Conservation (phyloP, 2,113 vertebrate genomes). For the Microcebus lehilahytsara region DNA sequence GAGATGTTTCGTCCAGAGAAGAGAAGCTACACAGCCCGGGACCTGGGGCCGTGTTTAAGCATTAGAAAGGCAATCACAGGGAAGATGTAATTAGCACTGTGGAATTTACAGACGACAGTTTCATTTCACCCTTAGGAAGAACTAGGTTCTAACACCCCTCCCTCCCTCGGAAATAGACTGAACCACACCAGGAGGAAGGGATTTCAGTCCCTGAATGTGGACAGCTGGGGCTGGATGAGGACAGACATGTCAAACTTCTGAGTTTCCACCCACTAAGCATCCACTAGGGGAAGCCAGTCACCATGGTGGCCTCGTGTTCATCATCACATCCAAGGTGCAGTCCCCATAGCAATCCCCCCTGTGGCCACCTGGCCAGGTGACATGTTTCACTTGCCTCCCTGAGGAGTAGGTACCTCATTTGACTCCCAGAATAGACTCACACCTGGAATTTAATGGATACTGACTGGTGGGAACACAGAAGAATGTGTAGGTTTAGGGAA, state of each 20-base stretch:
- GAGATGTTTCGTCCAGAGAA: not conserved
- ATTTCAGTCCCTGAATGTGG: not conserved
- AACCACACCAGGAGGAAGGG: not conserved
- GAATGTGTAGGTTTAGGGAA: not conserved
- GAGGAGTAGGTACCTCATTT: not conserved
- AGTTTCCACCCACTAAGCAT: not conserved
- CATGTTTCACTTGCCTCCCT: not conserved
- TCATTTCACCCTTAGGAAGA: not conserved
- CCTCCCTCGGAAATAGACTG: not conserved
- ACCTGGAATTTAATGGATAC: not conserved
- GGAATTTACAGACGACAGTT: not conserved
- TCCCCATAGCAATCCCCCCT: not conserved
- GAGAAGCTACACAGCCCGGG: not conserved
- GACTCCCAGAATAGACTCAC: not conserved
- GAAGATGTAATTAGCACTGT: not conserved
- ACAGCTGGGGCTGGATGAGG: not conserved
- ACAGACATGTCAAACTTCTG: not conserved
- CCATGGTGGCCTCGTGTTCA: accelerated
- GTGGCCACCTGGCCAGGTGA: not conserved
- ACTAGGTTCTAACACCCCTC: not conserved
- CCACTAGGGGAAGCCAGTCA: too few relatives aligned
- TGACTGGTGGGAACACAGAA: not conserved
- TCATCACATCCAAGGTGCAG: not conserved
- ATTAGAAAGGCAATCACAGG: not conserved
- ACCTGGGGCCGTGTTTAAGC: not conserved